Percentiles rank a stretch among this genome's conserved stretches.
Evolutionary conservation across 1,140 invertebrate species (phyloP).

Genomic region (Drosophila kurseongensis): DNA sequence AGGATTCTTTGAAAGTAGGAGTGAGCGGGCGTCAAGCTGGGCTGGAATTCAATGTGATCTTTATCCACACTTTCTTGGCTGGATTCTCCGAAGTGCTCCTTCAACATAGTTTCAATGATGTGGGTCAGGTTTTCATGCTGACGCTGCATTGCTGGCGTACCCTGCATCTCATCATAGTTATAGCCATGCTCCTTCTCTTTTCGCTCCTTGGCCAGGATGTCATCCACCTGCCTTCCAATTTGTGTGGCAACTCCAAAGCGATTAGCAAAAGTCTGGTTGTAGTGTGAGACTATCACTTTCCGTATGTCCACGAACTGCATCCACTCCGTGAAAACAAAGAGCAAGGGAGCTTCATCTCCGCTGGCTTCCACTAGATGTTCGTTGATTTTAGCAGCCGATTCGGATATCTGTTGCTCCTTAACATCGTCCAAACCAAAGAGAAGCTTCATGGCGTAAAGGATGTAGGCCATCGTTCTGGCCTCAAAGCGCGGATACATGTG

Average conservation of each 20-base stretch:
- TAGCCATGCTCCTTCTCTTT: conserved; percentile 56
- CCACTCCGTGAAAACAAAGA: conserved; percentile 88
- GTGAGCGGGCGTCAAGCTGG: conserved; percentile 66
- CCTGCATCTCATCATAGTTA: conserved; percentile 9
- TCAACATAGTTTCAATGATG: conserved; percentile 56
- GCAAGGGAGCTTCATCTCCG: conserved; percentile 48
- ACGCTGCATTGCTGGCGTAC: conserved; percentile 44
- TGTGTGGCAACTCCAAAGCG: conserved; percentile 51
- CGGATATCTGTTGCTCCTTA: conserved; percentile 87
- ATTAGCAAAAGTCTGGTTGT: conserved; percentile 86
- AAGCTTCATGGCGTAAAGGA: conserved; percentile 87
- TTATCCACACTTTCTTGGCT: conserved; percentile 11
- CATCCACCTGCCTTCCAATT: conserved; percentile 42
- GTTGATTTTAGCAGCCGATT: conserved; percentile 85
- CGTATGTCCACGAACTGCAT: conserved; percentile 87
- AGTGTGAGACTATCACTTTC: conserved; percentile 85
- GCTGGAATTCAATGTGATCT: conserved; percentile 65
- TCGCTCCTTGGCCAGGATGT: conserved; percentile 52
- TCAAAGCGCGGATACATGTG: conserved; percentile 86
- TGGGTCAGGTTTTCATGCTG: conserved; percentile 53
- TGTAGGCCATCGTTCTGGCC: conserved; percentile 87
- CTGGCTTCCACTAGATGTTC: conserved; percentile 14
- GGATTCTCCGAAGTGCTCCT: conserved; percentile 51
- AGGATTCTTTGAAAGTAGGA: conserved; percentile 72
- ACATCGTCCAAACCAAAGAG: conserved; percentile 88